Percentiles rank a stretch among this genome's conserved stretches.
Evolutionary conservation across 2,888 invertebrate genomes (phyloP).

Genomic region (Clusia tigrina): DNA sequence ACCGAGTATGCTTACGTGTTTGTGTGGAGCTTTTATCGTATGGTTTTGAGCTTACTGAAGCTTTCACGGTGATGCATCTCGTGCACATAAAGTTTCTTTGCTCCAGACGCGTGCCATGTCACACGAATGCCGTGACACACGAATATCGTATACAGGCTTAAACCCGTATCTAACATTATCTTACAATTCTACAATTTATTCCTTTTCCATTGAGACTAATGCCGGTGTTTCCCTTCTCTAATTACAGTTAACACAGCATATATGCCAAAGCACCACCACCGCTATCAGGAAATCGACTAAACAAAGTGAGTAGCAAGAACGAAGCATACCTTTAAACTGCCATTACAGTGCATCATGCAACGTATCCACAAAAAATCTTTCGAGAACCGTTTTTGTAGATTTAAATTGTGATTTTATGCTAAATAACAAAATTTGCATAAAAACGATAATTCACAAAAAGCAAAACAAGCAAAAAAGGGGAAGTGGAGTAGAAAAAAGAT

Average conservation of each 20-base stretch:
- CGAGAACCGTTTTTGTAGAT: neutral
- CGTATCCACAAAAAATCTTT: neutral
- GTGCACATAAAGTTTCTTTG: too few species aligned
- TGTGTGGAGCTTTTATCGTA: too few species aligned
- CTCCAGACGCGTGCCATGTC: too few species aligned
- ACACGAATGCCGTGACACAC: too few species aligned
- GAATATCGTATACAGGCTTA: too few species aligned
- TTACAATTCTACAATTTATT: neutral
- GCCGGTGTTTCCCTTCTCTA: too few species aligned
- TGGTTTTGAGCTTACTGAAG: too few species aligned
- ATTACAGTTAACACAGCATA: conserved; percentile 9
- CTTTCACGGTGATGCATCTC: too few species aligned
- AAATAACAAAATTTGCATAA: neutral
- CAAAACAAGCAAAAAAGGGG: neutral
- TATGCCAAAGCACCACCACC: conserved; percentile 12
- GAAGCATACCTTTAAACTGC: too few species aligned
- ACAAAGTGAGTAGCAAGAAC: conserved; percentile 32
- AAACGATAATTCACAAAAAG: neutral
- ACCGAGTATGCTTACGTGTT: too few species aligned
- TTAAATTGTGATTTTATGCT: neutral
- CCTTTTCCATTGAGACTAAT: conserved; percentile 27
- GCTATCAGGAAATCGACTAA: conserved; percentile 29
- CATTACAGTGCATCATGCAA: neutral
- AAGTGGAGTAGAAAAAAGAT: neutral
- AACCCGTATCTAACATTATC: neutral